Percentiles rank a stretch among this genome's conserved stretches.
Conservation (phyloP, 2,888 invertebrate genomes). For the Yponomeuta sedellus region DNA sequence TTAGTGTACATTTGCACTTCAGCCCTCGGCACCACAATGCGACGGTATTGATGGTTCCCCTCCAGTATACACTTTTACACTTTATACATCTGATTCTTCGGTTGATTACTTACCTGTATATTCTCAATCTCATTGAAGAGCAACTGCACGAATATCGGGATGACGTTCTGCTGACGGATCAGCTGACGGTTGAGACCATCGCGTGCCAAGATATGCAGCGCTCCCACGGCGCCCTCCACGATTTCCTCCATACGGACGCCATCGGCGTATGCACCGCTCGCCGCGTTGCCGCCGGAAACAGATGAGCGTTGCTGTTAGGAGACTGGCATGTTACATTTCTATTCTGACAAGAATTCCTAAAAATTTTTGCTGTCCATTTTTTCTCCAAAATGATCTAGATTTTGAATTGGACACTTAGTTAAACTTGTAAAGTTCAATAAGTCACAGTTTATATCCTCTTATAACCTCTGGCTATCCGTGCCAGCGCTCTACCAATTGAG, state of each 20-base stretch:
- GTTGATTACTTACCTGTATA: conserved; percentile 79
- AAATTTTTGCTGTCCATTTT: too few relatives aligned
- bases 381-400: too few relatives aligned
- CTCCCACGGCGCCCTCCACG: conserved; percentile 98
- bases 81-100: too few relatives aligned
- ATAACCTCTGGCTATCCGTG: too few relatives aligned
- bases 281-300: conserved; percentile 77
- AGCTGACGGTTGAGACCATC: conserved; percentile 95
- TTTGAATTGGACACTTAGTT: too few relatives aligned
- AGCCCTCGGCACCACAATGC: too few relatives aligned
- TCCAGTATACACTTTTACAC: too few relatives aligned
- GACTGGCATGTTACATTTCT: neutral
- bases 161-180: conserved; percentile 93
- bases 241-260: conserved; percentile 99
- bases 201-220: conserved; percentile 96
- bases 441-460: too few relatives aligned
- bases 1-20: too few relatives aligned
- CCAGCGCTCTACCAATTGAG: too few relatives aligned
- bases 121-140: conserved; percentile 98
- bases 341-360: neutral
- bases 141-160: conserved; percentile 97
- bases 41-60: too few relatives aligned
- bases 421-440: too few relatives aligned
- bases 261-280: conserved; percentile 88
- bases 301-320: conserved; percentile 81